Percentiles rank a stretch among this genome's conserved stretches.
Evolutionary conservation across 2,797 vertebrate species (phyloP).

Genomic region (Eidolon dupreanum): DNA sequence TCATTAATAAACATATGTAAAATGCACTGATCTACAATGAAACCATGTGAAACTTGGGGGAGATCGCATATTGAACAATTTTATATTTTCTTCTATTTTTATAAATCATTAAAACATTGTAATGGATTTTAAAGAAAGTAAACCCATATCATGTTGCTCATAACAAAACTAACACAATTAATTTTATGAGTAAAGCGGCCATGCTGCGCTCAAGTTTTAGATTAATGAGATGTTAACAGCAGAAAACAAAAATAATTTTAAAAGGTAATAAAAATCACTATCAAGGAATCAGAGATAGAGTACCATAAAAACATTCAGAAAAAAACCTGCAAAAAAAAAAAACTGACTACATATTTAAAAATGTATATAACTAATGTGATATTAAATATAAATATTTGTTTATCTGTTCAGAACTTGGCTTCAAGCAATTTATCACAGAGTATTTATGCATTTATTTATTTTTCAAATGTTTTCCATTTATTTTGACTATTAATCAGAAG

Average conservation of each 20-base stretch:
- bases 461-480: conserved; percentile 30
- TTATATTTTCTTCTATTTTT: conserved; percentile 32
- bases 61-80: background rate
- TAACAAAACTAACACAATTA: background rate
- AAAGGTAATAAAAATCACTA: background rate
- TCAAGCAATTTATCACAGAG: background rate
- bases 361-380: background rate
- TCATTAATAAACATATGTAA: background rate
- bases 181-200: background rate
- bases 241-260: background rate
- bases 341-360: background rate
- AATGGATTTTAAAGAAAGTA: conserved; percentile 13
- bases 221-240: background rate
- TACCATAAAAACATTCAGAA: background rate
- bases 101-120: background rate
- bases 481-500: conserved; percentile 42
- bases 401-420: background rate
- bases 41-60: background rate
- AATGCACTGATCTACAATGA: background rate
- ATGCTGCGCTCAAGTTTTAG: background rate
- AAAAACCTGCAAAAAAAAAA: background rate
- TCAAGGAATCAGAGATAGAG: background rate
- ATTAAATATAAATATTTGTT: background rate
- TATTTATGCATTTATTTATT: background rate
- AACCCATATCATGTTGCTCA: background rate